A percentile compares a stretch with the other conserved stretches of the same genome.
Conservation (phyloP, 1,140 invertebrate genomes). For the Pseudomyrmex pallidus region DNA sequence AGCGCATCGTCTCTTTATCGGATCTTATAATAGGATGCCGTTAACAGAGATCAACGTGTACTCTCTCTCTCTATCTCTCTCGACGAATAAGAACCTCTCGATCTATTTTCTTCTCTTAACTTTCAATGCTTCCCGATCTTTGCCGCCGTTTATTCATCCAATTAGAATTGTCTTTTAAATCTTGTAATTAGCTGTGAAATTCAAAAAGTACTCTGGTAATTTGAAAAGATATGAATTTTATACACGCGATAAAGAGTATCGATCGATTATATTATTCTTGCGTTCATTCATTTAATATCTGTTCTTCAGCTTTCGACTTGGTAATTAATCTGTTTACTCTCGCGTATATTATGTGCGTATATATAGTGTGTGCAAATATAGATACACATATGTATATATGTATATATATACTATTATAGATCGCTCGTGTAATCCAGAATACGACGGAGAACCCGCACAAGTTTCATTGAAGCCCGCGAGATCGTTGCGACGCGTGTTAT, state of each 20-base stretch:
- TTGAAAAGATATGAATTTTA: neutral
- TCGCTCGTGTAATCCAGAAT: slow-evolving; percentile 2
- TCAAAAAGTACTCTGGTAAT: slow-evolving; percentile 10
- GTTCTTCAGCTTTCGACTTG: too few relatives aligned
- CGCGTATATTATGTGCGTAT: too few relatives aligned
- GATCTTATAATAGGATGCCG: slow-evolving; percentile 52
- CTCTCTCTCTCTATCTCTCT: neutral
- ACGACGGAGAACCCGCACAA: neutral
- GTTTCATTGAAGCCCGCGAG: slow-evolving; percentile 16
- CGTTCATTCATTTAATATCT: too few relatives aligned
- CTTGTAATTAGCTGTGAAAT: slow-evolving; percentile 37
- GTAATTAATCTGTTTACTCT: too few relatives aligned
- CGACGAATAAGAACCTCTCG: slow-evolving; percentile 40
- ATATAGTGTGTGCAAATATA: too few relatives aligned
- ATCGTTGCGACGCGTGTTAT: slow-evolving; percentile 36
- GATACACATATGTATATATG: too few relatives aligned
- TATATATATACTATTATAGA: neutral
- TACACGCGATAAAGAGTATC: neutral
- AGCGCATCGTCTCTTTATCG: slow-evolving; percentile 41
- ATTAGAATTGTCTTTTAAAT: slow-evolving; percentile 40
- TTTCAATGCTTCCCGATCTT: slow-evolving; percentile 10
- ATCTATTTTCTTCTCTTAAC: slow-evolving; percentile 43
- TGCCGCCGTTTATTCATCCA: neutral
- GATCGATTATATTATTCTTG: too few relatives aligned
- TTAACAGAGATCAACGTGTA: slow-evolving; percentile 54